A percentile compares a stretch with the other conserved stretches of the same genome.
Conservation (phyloP, 2,797 vertebrate species). For the Amazonetta brasiliensis region DNA sequence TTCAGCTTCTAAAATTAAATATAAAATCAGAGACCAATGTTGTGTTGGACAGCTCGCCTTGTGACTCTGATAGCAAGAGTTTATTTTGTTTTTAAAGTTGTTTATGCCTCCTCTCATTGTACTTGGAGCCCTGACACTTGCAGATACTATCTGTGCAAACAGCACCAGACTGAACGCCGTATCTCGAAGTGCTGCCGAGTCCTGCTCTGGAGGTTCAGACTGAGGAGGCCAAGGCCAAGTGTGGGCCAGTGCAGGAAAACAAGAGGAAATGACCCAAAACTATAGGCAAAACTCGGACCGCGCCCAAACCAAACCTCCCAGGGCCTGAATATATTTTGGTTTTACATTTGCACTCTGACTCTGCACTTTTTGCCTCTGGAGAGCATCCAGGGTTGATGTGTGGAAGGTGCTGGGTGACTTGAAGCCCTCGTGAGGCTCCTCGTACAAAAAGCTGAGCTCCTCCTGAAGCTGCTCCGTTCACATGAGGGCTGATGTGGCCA, state of each 20-base stretch:
- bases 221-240: neutral
- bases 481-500: neutral
- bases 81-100: slow-evolving; percentile 26
- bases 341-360: neutral
- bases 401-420: slow-evolving; percentile 11
- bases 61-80: slow-evolving; percentile 44
- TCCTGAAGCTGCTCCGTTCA: neutral
- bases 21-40: slow-evolving; percentile 69
- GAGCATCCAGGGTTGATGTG: neutral
- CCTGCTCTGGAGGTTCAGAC: neutral
- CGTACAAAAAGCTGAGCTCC: neutral
- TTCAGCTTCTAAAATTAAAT: slow-evolving; percentile 80
- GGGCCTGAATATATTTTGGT: neutral
- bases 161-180: neutral
- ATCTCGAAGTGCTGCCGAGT: neutral
- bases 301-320: neutral
- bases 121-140: neutral
- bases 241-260: neutral
- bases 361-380: neutral
- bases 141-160: neutral
- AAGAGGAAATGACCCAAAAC: neutral
- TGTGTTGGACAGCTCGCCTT: slow-evolving; percentile 58
- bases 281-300: neutral
- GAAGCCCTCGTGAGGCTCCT: neutral
- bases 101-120: neutral